Percentiles rank a stretch among this genome's conserved stretches.
Evolutionary conservation across 92 coral and sea anemone species (phyloP).

Genomic region (Micromussa lordhowensis): DNA sequence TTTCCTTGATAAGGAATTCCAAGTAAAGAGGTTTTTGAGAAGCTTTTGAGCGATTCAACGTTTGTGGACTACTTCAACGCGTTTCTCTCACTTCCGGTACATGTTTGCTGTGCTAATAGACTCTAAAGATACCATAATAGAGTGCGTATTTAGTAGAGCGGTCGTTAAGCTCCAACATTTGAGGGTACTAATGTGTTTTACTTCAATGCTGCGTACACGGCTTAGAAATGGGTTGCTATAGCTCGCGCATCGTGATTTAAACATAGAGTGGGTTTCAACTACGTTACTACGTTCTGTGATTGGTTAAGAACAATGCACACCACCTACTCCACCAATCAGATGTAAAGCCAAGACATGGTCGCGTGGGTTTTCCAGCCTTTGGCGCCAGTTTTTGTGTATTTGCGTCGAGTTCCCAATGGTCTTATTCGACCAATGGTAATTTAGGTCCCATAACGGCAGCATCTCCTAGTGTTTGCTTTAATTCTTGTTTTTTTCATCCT

Average conservation of each 20-base stretch:
- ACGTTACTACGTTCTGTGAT: not conserved
- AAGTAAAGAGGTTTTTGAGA: slow-evolving; percentile 55
- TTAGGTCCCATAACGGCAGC: no score
- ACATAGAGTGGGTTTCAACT: not conserved
- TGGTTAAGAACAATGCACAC: no score
- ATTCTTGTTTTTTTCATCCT: not conserved
- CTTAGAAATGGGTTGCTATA: not conserved
- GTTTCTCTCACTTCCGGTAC: slow-evolving; percentile 93
- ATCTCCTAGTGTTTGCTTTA: not conserved
- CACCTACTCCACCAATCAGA: not conserved
- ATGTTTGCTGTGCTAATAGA: not conserved
- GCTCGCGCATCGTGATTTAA: not conserved
- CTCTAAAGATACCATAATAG: no score
- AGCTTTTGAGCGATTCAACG: slow-evolving; percentile 64
- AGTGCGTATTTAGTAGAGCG: no score
- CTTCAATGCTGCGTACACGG: not conserved
- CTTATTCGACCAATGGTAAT: no score
- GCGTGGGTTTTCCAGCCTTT: not conserved
- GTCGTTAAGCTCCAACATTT: no score
- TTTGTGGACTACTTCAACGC: slow-evolving; percentile 95
- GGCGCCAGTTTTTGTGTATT: not conserved
- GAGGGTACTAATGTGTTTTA: not conserved
- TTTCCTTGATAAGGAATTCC: slow-evolving; percentile 22
- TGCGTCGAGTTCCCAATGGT: no score
- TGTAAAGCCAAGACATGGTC: not conserved